phyloP scores from a whole-genome alignment of 2,888 invertebrate genomes.

The Rhyacophila evoluta region DNA sequence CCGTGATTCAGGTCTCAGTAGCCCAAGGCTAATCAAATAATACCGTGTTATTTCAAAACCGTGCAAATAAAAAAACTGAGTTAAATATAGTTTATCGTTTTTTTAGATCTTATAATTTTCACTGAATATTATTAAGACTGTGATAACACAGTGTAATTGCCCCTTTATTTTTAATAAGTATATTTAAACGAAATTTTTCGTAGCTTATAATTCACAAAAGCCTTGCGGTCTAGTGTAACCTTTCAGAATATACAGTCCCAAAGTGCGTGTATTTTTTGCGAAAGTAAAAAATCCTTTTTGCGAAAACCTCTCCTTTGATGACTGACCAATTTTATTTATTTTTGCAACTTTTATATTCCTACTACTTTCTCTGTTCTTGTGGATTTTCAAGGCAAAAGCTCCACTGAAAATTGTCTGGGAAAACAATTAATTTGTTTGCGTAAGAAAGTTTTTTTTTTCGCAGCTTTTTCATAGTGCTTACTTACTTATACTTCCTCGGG shows the following conservation, averaged over 20 bases:
- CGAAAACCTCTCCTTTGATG: conserved; percentile 41
- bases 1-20: too few species aligned
- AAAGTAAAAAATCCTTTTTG: background rate
- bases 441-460: background rate
- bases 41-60: too few species aligned
- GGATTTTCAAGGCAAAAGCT: background rate
- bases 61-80: too few species aligned
- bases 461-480: background rate
- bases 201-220: background rate
- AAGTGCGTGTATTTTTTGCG: background rate
- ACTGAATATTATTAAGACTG: too few species aligned
- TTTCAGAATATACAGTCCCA: background rate
- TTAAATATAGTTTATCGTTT: too few species aligned
- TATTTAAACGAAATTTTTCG: too few species aligned
- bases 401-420: background rate
- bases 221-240: background rate
- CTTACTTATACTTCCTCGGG: background rate
- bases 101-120: too few species aligned
- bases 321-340: conserved; percentile 45
- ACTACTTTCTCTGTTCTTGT: background rate
- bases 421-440: conserved; percentile 19
- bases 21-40: too few species aligned
- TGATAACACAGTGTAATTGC: too few species aligned
- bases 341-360: conserved; percentile 25
- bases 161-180: too few species aligned